These are phyloP conservation scores for Portunus trituberculatus DNA, from an alignment of 1,140 invertebrate species.

Conservation along the genomic window DNA sequence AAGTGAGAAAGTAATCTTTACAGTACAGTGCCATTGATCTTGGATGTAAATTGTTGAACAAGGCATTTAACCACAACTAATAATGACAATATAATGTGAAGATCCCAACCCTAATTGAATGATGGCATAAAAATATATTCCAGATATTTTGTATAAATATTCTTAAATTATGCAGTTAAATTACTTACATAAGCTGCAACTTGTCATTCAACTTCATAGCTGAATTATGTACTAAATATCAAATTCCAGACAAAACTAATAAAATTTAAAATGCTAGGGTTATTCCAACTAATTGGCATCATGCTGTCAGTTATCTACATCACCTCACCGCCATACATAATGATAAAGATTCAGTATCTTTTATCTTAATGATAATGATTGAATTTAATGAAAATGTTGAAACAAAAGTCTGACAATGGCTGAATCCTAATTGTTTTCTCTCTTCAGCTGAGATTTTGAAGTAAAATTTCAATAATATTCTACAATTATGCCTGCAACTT, in stretches of 20 bases:
- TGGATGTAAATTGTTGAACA: too few relatives aligned
- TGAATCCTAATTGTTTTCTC: background rate
- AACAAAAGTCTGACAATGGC: too few relatives aligned
- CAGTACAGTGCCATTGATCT: too few relatives aligned
- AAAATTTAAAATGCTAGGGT: background rate
- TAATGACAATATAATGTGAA: too few relatives aligned
- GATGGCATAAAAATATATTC: too few relatives aligned
- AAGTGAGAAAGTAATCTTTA: too few relatives aligned
- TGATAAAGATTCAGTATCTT: background rate
- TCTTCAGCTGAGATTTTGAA: background rate
- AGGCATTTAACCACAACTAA: too few relatives aligned
- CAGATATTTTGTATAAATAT: too few relatives aligned
- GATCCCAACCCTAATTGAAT: too few relatives aligned
- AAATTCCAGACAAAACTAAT: too few relatives aligned
- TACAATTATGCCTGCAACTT: slow-evolving; percentile 36
- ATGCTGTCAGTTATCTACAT: background rate
- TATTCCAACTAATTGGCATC: background rate
- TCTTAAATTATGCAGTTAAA: too few relatives aligned
- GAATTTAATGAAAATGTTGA: background rate
- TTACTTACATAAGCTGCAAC: background rate
- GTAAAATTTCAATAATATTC: background rate
- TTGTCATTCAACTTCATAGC: background rate
- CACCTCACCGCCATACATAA: background rate
- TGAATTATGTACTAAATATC: background rate
- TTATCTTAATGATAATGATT: background rate